Base-by-base conservation (phyloP, 2,113 vertebrate species). In the Tretioscincus oriximinensis region DNA sequence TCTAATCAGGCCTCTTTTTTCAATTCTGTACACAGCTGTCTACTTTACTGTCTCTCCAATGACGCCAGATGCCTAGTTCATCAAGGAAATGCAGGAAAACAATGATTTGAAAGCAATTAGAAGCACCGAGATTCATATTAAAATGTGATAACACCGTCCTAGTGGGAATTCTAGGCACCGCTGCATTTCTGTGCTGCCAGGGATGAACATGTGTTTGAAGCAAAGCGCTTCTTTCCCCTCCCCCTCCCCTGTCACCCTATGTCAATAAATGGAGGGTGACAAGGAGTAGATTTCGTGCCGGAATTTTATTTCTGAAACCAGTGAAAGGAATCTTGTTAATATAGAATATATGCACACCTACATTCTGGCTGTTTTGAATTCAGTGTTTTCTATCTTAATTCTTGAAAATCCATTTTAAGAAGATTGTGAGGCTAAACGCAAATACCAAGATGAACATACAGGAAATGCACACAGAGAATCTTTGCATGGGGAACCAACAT, bases 1-100 rank as follows among this genome's bases (percentile, higher is more conserved):
- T 88, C 71, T 67, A 86, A 81, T 85, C 73, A 79, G 89, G 71
- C 66, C 75, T 41, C 35, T 41, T 84, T 87, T 83, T 88, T 87
- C 77, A 87, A 91, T 93, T 93, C 91, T 77, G 86, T 85, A 87
- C 93, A 94, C 95, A 96, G 95, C 93, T 96, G 95, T 93, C 92
- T 89, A 85, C 67, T 81, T 93, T 90, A 90, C 89, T 92, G 90
- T 90, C 90, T 90, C 90, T 85, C 94, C 90, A 93, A 92, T 86
- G 90, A 92, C 65, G 93, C 94, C 96, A 96, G 95, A 93, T 96
- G 95, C 90, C 86, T 90, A 86, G 93, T 94, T 95, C 94, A 93
- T 92, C 88, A 93, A 90, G 92, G 90, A 86, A 93, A 93, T 64
- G 87, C 93, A 90, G 70, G 83, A 84, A 93, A 93, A 95, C 95